Evolutionary conservation across 1,140 invertebrate genomes (phyloP).

Genomic region (Brachionus sp.): DNA sequence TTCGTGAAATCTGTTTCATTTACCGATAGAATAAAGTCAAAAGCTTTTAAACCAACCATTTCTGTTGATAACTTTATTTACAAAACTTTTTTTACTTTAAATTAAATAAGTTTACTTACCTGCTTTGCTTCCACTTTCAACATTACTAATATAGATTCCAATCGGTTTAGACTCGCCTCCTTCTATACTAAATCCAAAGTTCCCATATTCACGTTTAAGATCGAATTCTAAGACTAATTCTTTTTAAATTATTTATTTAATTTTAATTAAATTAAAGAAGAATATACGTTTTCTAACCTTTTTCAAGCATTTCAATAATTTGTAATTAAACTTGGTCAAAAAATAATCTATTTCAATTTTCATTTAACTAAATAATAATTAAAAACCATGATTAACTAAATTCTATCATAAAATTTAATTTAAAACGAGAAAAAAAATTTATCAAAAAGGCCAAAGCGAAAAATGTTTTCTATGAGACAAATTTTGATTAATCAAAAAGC

Average conservation of each 20-base stretch:
- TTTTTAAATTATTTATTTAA: neutral
- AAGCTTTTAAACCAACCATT: neutral
- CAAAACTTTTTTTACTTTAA: neutral
- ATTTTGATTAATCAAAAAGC: neutral
- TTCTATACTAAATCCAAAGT: neutral
- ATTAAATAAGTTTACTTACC: neutral
- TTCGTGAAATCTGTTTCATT: neutral
- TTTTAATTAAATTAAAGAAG: neutral
- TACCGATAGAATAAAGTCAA: neutral
- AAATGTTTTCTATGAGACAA: neutral
- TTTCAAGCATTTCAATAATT: neutral
- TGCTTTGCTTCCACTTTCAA: neutral
- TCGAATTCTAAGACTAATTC: neutral
- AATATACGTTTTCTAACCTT: neutral
- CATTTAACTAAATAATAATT: too few relatives aligned
- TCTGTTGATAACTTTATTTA: neutral
- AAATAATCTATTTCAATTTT: too few relatives aligned
- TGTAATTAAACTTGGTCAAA: too few relatives aligned
- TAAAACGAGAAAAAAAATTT: too few relatives aligned
- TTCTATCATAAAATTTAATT: too few relatives aligned
- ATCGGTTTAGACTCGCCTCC: neutral
- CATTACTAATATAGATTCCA: slow-evolving; percentile 13
- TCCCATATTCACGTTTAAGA: neutral
- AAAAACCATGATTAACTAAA: too few relatives aligned
- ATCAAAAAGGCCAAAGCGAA: neutral